Evolutionary conservation across 1,140 invertebrate genomes (phyloP), one percentile per base, ranked within the genome.

Genomic region (Trigoniulus corallinus): DNA sequence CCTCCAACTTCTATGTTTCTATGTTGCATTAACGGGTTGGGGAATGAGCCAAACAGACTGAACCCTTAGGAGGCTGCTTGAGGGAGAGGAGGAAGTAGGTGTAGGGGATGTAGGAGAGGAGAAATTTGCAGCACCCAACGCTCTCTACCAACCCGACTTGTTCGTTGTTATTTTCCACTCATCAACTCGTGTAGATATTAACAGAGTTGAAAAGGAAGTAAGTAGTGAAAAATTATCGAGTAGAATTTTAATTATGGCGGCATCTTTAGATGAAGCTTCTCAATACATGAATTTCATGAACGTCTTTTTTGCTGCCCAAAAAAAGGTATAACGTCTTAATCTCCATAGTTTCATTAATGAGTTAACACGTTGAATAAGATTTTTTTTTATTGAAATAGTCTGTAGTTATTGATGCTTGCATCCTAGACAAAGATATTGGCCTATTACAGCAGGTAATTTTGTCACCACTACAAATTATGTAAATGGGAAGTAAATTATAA

Each of bases 201-300:
- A 66, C 51, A 70, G 71, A 54, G 56, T 67, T 46, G 64, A 70
- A 44, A 71, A 77, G 47, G 74, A 80, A 61, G 20, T 40, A 71
- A 2, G 65, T 77, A 1, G 77, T 76, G 12, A 69, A 79, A 20
- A 79, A 80, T 79, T 82, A 62, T 77, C 81, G 4, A 74, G 88
- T 55, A 80, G 88, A 56, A 80, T 93, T 48, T 64, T 93, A 50
- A 77, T 92, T 2, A 72, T 96, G 1, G 89, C 89, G 2, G 86
- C 85, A 1, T 88, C 88, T 63, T 80, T 82, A 24, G 88, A 95
- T 64, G 85, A 82, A 21, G 83, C 88, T 0, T 82, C 84, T 0
- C 93, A 97, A 59, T 97, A 98, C 61, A 95, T 97, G 80, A 93
- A 92, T 65, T 94, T 94, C 58, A 97, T 97, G 88, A 97, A 97